phyloP scores from a whole-genome alignment of 1,140 invertebrate genomes.

The Diachasmimorpha longicaudata region DNA sequence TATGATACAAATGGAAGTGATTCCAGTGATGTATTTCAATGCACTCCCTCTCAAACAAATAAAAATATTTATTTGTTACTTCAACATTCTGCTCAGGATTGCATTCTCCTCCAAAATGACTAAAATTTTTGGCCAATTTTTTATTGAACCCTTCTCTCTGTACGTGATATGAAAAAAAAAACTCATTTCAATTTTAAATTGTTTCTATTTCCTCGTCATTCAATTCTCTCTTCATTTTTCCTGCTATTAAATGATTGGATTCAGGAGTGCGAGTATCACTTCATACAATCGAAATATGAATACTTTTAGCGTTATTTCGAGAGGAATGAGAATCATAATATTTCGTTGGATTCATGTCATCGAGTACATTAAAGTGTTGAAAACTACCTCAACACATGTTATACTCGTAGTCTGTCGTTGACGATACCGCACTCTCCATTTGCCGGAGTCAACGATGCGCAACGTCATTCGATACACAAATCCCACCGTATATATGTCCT shows the following conservation, averaged over 20 bases:
- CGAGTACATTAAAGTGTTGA: slow-evolving; percentile 1
- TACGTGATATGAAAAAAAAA: no score
- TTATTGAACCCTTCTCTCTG: no score
- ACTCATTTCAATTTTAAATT: no score
- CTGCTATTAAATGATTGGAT: neutral
- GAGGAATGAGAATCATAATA: neutral
- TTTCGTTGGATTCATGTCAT: neutral
- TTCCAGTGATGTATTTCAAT: neutral
- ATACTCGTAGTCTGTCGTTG: neutral
- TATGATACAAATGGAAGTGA: neutral
- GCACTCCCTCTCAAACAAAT: no score
- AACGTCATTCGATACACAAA: slow-evolving; percentile 22
- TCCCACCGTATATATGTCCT: slow-evolving; percentile 14
- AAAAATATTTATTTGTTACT: no score
- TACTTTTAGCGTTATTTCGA: neutral
- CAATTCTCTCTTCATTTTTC: neutral
- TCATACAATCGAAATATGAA: neutral
- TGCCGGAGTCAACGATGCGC: slow-evolving; percentile 27
- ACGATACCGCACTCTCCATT: slow-evolving; percentile 20
- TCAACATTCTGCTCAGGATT: no score
- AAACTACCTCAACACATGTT: neutral
- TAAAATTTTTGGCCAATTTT: no score
- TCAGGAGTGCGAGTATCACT: neutral
- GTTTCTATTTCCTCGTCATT: no score
- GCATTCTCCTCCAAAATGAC: no score